Percentiles rank a stretch among this genome's conserved stretches.
These are phyloP conservation scores for Notothenia rossii DNA, from an alignment of 2,113 vertebrate genomes.

Conservation along the genomic window DNA sequence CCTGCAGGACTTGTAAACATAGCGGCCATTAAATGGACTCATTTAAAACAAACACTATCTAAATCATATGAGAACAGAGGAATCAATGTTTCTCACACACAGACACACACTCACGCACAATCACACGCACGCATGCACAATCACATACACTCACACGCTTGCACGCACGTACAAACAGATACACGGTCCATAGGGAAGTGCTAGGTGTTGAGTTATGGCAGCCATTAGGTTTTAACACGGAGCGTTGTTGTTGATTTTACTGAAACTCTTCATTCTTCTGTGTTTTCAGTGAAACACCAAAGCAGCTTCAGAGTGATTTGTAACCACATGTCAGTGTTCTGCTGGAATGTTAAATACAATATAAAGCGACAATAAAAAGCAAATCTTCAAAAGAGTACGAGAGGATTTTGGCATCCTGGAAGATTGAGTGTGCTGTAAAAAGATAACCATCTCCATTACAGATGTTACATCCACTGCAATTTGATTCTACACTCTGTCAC, in stretches of 20 bases:
- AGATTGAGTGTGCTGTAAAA: slow-evolving; percentile 1
- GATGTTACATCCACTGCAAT: slow-evolving; percentile 14
- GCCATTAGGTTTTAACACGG: slow-evolving; percentile 54
- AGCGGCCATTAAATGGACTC: slow-evolving; percentile 40
- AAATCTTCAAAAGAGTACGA: not conserved
- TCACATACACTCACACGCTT: not conserved
- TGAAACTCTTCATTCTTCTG: slow-evolving; percentile 28
- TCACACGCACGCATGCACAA: not conserved
- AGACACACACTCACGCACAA: not conserved
- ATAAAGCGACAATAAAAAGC: not conserved
- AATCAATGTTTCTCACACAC: slow-evolving; percentile 44
- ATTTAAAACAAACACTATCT: slow-evolving; percentile 38
- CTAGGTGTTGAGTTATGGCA: slow-evolving; percentile 61
- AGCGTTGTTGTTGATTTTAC: slow-evolving; percentile 35
- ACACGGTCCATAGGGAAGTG: slow-evolving; percentile 43
- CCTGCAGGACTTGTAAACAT: slow-evolving; percentile 45
- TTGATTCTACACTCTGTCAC: not conserved
- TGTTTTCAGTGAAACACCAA: slow-evolving; percentile 8
- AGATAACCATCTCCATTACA: slow-evolving; percentile 22
- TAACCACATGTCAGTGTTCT: not conserved
- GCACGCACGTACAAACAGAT: slow-evolving; percentile 15
- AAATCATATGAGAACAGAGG: slow-evolving; percentile 32
- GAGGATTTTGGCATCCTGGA: slow-evolving; percentile 8
- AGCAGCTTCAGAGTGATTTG: not conserved
- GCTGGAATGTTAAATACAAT: not conserved